A percentile compares a stretch with the other conserved stretches of the same genome.
Evolutionary conservation across 2,888 invertebrate genomes (phyloP).

Genomic region (Teleogryllus oceanicus): DNA sequence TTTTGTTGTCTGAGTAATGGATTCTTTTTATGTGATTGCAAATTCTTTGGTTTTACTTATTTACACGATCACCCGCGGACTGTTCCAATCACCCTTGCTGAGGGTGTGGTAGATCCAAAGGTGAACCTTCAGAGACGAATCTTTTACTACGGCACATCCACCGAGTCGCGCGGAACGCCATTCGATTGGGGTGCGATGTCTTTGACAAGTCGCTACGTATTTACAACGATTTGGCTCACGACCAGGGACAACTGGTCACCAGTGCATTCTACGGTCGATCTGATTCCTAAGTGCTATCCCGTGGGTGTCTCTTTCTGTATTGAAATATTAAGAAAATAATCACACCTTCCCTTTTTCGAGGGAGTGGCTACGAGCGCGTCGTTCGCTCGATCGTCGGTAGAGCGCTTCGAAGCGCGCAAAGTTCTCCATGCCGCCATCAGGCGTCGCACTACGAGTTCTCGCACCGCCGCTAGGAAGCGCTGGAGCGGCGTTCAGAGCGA

Average conservation of each 20-base stretch:
- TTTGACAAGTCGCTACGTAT: neutral
- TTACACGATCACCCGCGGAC: too few species aligned
- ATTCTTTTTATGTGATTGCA: too few species aligned
- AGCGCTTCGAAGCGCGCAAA: neutral
- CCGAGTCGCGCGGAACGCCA: too few species aligned
- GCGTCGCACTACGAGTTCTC: neutral
- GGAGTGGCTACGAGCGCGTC: neutral
- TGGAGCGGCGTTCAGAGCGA: neutral
- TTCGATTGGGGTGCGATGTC: neutral
- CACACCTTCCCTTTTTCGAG: neutral
- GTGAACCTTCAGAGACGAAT: too few species aligned
- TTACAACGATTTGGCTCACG: neutral
- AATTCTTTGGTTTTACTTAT: too few species aligned
- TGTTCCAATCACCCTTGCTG: too few species aligned
- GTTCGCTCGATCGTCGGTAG: neutral
- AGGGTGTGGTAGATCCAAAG: too few species aligned
- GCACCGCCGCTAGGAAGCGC: neutral
- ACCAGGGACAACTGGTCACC: neutral
- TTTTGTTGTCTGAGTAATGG: too few species aligned
- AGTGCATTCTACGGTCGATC: neutral
- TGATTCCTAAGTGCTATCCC: slow-evolving; percentile 2
- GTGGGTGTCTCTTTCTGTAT: neutral
- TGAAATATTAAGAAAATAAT: slow-evolving; percentile 18
- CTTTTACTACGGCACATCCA: too few species aligned
- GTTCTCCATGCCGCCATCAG: neutral